Evolutionary conservation across 2,888 invertebrate genomes (phyloP), one percentile per base, ranked within the genome.

Genomic region (Mactromeris polynyma): DNA sequence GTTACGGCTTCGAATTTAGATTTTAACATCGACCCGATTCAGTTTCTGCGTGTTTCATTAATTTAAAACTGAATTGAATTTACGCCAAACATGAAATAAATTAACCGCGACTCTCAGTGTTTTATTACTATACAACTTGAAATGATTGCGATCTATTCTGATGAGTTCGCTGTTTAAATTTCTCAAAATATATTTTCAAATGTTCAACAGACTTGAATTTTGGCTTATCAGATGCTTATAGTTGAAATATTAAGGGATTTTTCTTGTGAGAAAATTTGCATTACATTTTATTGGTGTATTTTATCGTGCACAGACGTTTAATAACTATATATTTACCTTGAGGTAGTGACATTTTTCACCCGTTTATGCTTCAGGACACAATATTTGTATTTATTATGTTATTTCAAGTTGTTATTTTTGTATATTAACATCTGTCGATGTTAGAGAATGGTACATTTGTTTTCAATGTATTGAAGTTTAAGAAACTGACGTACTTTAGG

Each of bases 61-160:
- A 36, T 73, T 33, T 33, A 11, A 73, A 73, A 14, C 73, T 33
- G 36, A 36, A 19, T 73, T 73, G 73, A 73, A 33, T 73, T 33
- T 73, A 73, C 36, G 73, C 73, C 73, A 73, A 73, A 73, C 11
- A 4, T 73, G 36, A 73, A 33, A 21, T 73, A 73, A 73, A 73
- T 73, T 73, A 31, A 73, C 33, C 36, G 73, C 14, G 11, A 73
- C 21, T 11, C 73, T 33, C 36, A 73, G 73, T 73, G 73, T 73
- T 73, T 73, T 36, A 73, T 73, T 73, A 73, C 73, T 14, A 33
- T 26, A 73, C 21, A 73, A 73, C 73, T 73, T 36, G 1, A 73
- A 73, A 73, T 19, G 73, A 73, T 73, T 73, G 73, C 36, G 36
- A 73, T 73, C 73, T 73, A 6, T 73, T 73, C 33, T 73, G 36